Evolutionary conservation across 2,888 invertebrate species (phyloP).

Genomic region (Pristionchus arcanus): DNA sequence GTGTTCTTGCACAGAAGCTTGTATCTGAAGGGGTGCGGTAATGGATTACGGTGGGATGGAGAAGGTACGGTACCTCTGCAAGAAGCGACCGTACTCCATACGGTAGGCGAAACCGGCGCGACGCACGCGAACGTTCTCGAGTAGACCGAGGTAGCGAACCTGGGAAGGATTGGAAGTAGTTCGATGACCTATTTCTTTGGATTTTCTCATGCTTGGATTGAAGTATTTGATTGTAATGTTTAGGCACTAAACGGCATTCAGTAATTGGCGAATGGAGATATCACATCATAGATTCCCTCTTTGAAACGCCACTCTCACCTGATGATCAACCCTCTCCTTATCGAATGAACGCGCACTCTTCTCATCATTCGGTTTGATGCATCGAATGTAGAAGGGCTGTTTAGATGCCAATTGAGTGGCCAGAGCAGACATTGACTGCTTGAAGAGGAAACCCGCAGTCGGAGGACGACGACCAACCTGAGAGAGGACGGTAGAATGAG

Average conservation of each 20-base stretch:
- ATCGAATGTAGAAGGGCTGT: conserved; percentile 90
- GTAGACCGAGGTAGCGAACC: conserved; percentile 88
- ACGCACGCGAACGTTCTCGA: conserved; percentile 95
- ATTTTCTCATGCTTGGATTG: too few species aligned
- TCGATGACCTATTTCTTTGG: not conserved
- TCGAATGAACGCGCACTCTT: conserved; percentile 92
- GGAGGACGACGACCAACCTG: conserved; percentile 95
- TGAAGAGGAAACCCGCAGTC: conserved; percentile 95
- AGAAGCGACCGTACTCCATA: conserved; percentile 93
- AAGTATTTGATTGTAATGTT: not conserved
- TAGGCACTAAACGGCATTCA: not conserved
- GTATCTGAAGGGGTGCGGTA: conserved; percentile 84
- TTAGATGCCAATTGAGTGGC: conserved; percentile 90
- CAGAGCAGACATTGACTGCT: conserved; percentile 90
- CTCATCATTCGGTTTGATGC: conserved; percentile 96
- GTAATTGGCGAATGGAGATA: not conserved
- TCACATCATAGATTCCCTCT: not conserved
- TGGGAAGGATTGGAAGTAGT: not conserved
- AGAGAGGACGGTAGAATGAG: conserved; percentile 71
- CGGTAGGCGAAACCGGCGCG: conserved; percentile 98
- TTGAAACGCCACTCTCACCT: conserved; percentile 71
- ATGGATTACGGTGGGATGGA: not conserved
- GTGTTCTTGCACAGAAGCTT: conserved; percentile 96
- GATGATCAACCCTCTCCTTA: conserved; percentile 85
- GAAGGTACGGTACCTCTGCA: conserved; percentile 84